These are phyloP conservation scores for Tupaia chinensis DNA, from an alignment of 2,113 vertebrate species.

Conservation along the genomic window DNA sequence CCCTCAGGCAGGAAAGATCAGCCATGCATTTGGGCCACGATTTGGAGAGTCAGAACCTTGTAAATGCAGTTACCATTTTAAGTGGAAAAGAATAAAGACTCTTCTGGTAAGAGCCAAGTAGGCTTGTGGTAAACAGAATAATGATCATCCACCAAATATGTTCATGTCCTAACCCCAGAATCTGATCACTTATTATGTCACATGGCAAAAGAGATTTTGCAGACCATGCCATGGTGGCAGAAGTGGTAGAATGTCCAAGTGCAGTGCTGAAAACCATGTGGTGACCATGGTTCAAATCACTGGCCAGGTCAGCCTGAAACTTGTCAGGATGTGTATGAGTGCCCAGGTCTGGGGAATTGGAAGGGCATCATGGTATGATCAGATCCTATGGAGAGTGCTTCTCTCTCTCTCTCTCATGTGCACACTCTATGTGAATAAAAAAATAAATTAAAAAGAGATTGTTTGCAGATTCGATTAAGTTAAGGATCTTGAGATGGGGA, in stretches of 20 bases:
- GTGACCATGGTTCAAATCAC: too few species aligned
- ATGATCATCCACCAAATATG: not conserved
- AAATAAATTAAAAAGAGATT: not conserved
- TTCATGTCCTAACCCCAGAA: not conserved
- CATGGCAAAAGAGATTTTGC: not conserved
- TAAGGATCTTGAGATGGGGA: not conserved
- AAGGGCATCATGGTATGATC: too few species aligned
- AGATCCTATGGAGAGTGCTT: too few species aligned
- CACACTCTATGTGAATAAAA: too few species aligned
- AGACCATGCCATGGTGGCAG: too few species aligned
- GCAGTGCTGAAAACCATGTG: too few species aligned
- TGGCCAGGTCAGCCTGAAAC: too few species aligned
- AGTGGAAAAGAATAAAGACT: not conserved
- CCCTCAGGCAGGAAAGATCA: not conserved
- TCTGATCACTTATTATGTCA: not conserved
- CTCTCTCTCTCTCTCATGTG: too few species aligned
- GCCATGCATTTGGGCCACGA: not conserved
- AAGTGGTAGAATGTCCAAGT: too few species aligned
- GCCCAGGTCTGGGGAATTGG: too few species aligned
- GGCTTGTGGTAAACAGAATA: not conserved
- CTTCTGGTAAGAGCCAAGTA: not conserved
- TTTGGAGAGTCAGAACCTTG: not conserved
- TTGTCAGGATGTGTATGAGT: too few species aligned
- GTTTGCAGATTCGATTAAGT: not conserved
- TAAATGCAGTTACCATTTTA: slow-evolving; percentile 13